Percentiles rank a stretch among this genome's conserved stretches.
Evolutionary conservation across 2,797 vertebrate species (phyloP).

Genomic region (Thaleichthys pacificus): DNA sequence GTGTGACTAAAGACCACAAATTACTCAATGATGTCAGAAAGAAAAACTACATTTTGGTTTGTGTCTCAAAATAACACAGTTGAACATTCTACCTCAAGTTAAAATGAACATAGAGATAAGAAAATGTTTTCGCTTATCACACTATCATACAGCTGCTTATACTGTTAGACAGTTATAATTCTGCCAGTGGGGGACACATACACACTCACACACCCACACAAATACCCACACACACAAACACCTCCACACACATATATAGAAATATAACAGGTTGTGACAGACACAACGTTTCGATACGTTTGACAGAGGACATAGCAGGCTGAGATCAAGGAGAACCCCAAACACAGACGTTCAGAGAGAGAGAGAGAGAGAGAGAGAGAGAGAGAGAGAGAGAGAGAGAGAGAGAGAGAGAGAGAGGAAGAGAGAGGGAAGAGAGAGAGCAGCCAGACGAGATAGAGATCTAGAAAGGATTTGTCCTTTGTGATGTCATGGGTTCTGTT

Average conservation of each 20-base stretch:
- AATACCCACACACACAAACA: neutral
- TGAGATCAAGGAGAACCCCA: neutral
- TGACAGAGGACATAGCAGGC: too few relatives aligned
- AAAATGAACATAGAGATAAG: constrained; percentile 25
- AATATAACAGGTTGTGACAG: neutral
- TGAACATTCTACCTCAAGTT: constrained; percentile 47
- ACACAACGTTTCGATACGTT: neutral
- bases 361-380: too few relatives aligned
- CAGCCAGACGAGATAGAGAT: constrained; percentile 6
- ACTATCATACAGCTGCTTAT: neutral
- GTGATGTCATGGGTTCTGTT: constrained; percentile 37
- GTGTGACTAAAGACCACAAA: neutral
- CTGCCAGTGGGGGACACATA: neutral
- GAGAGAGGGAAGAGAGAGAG: too few relatives aligned
- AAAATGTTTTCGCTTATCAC: neutral
- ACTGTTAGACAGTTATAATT: neutral
- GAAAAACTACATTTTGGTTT: constrained; percentile 3
- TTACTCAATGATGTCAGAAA: neutral
- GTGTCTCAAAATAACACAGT: constrained; percentile 20
- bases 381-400: too few relatives aligned
- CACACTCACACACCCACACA: neutral
- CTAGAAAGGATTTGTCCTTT: neutral
- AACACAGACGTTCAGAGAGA: neutral
- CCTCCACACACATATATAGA: neutral
- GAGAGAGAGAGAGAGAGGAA: too few relatives aligned